A percentile compares a stretch with the other conserved stretches of the same genome.
Evolutionary conservation across 2,113 vertebrate species (phyloP).

Genomic region (Cinclus mexicanus): DNA sequence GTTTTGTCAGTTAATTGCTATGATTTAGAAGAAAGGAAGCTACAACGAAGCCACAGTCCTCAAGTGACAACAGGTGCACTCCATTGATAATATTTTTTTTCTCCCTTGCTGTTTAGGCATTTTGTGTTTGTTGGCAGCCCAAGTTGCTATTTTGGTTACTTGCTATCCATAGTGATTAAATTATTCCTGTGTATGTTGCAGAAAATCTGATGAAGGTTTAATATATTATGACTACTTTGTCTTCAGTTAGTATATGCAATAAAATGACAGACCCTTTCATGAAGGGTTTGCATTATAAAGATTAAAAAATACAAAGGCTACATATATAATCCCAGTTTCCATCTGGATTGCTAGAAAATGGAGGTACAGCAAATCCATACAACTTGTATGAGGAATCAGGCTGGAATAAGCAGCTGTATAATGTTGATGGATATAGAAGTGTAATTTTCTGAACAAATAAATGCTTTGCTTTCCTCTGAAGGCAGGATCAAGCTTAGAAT

Average conservation of each 20-base stretch:
- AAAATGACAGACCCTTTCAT: not conserved
- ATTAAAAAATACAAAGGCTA: not conserved
- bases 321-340: not conserved
- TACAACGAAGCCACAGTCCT: not conserved
- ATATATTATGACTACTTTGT: not conserved
- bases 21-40: not conserved
- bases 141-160: not conserved
- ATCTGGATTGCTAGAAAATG: not conserved
- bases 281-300: not conserved
- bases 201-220: not conserved
- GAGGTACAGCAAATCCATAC: not conserved
- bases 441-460: not conserved
- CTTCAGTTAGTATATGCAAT: not conserved
- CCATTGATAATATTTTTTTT: not conserved
- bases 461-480: constrained; percentile 42
- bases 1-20: not conserved
- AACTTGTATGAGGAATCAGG: not conserved
- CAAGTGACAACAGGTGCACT: not conserved
- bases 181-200: not conserved
- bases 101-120: not conserved
- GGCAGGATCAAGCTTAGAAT: constrained; percentile 61
- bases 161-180: not conserved
- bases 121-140: not conserved
- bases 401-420: not conserved
- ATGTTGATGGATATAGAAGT: not conserved